phyloP scores from a whole-genome alignment of 1,140 invertebrate species.

The Heliconius melpomene region DNA sequence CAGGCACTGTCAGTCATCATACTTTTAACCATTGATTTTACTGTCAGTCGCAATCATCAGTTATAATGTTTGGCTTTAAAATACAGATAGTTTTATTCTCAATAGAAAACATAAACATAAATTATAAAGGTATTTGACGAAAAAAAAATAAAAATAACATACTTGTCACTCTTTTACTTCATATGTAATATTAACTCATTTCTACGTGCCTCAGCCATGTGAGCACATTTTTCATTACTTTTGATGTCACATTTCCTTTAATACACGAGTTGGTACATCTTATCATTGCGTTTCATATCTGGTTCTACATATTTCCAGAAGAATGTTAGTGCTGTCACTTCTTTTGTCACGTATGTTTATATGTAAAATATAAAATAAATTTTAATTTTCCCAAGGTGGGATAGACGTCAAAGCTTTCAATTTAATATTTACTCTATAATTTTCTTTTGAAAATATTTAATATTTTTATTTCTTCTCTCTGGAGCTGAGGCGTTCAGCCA shows the following conservation, averaged over 20 bases:
- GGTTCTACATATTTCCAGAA: background rate
- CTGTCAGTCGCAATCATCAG: too few relatives aligned
- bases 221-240: constrained; percentile 13
- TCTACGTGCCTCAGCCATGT: background rate
- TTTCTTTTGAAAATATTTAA: too few relatives aligned
- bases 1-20: too few relatives aligned
- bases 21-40: too few relatives aligned
- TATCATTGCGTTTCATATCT: background rate
- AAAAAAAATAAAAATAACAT: background rate
- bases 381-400: too few relatives aligned
- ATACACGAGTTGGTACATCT: background rate
- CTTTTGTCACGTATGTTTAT: background rate
- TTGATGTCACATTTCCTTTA: constrained; percentile 15
- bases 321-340: background rate
- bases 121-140: background rate
- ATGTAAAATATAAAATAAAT: background rate
- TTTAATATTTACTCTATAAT: too few relatives aligned
- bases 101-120: background rate
- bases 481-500: too few relatives aligned
- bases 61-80: too few relatives aligned
- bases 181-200: constrained; percentile 5
- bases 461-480: too few relatives aligned
- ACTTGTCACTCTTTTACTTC: background rate
- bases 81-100: too few relatives aligned
- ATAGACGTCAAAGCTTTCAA: too few relatives aligned